Evolutionary conservation across 2,113 vertebrate genomes (phyloP), one percentile per base, ranked within the genome.

Genomic region (Caranx ignobilis): DNA sequence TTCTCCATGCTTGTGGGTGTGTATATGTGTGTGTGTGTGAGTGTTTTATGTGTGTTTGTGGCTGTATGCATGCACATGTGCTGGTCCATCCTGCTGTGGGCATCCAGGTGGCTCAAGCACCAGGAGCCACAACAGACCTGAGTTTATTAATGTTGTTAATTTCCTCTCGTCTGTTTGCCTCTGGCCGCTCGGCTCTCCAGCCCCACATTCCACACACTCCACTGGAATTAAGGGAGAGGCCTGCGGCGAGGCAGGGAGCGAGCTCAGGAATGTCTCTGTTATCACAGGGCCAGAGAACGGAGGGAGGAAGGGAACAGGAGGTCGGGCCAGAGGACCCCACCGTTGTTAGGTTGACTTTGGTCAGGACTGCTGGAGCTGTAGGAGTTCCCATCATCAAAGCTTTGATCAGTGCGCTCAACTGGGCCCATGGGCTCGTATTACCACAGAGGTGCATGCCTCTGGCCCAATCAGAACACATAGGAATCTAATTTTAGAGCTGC

Each of bases 181-280:
- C 76, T 65, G 64, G 82, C 86, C 78, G 69, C 86, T 80, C 63
- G 5, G 34, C 85, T 89, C 82, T 84, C 60, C 82, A 59, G 79
- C 79, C 87, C 83, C 83, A 84, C 93, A 95, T 95, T 94, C 92
- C 92, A 85, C 88, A 88, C 86, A 89, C 90, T 94, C 90, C 67
- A 56, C 73, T 89, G 91, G 92, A 94, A 95, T 94, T 88, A 93
- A 93, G 90, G 92, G 87, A 88, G 91, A 92, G 88, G 92, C 91
- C 88, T 91, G 85, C 6, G 84, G 89, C 43, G 66, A 86, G 88
- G 92, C 91, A 90, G 86, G 89, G 92, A 91, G 85, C 68, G 57
- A 84, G 85, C 88, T 87, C 82, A 90, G 94, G 94, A 95, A 95
- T 94, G 91, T 93, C 89, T 94, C 88, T 94, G 91, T 89, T 93